These are phyloP conservation scores for Falco punctatus DNA, from an alignment of 2,113 vertebrate species.

Conservation along the genomic window DNA sequence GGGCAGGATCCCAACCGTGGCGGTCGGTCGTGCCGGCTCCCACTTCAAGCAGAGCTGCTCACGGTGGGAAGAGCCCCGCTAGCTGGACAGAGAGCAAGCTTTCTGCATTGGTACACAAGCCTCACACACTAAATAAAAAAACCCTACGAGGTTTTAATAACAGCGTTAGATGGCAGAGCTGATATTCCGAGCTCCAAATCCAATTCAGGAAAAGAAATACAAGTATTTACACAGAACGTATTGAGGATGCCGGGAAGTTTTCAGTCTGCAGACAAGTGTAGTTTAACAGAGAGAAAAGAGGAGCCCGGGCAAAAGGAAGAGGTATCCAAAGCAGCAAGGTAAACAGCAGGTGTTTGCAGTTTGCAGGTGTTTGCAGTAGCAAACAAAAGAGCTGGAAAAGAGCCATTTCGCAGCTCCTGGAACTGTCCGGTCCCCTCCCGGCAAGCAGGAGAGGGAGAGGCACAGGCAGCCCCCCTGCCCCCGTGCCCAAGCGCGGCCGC, in stretches of 20 bases:
- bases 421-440: accelerated
- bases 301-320: background rate
- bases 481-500: background rate
- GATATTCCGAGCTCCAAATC: background rate
- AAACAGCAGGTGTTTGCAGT: background rate
- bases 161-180: accelerated
- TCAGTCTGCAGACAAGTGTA: accelerated
- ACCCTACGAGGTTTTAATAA: accelerated
- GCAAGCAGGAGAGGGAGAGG: background rate
- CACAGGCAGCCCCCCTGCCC: accelerated
- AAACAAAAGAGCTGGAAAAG: background rate
- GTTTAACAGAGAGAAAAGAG: background rate
- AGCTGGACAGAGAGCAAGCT: background rate
- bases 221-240: accelerated
- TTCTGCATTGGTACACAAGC: accelerated
- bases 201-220: accelerated
- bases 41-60: accelerated
- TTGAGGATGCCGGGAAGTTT: accelerated
- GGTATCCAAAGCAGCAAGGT: background rate
- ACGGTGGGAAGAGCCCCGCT: accelerated
- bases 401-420: background rate
- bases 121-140: accelerated
- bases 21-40: accelerated
- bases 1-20: accelerated
- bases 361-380: background rate